These are phyloP conservation scores for Loriculus beryllinus DNA, from an alignment of 2,797 vertebrate genomes.

Conservation along the genomic window DNA sequence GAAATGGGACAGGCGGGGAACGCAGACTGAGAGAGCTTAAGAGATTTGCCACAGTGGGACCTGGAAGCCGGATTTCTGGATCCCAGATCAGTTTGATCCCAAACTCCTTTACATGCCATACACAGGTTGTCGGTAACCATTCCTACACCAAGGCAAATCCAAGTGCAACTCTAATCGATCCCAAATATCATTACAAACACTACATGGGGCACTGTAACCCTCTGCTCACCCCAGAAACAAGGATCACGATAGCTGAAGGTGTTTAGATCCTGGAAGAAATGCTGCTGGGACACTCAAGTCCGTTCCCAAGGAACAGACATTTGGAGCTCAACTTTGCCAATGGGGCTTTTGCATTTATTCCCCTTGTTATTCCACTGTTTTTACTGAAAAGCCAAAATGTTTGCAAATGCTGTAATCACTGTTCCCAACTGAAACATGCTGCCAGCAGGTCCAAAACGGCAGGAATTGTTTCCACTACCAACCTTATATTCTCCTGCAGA, in stretches of 20 bases:
- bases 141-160: accelerated
- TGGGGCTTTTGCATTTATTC: neutral
- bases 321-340: neutral
- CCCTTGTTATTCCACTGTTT: accelerated
- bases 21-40: neutral
- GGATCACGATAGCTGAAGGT: neutral
- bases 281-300: neutral
- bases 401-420: neutral
- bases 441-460: neutral
- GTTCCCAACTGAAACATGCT: neutral
- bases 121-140: accelerated
- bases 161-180: accelerated
- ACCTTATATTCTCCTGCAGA: accelerated
- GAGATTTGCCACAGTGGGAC: neutral
- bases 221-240: neutral
- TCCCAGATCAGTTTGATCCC: neutral
- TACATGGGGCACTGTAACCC: neutral
- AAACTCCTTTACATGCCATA: accelerated
- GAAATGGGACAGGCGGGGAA: neutral
- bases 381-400: neutral
- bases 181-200: accelerated
- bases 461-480: neutral
- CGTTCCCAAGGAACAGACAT: accelerated
- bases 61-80: neutral
- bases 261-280: neutral